A percentile compares a stretch with the other conserved stretches of the same genome.
Conservation (phyloP, 2,113 vertebrate genomes). For the Alectura lathami region DNA sequence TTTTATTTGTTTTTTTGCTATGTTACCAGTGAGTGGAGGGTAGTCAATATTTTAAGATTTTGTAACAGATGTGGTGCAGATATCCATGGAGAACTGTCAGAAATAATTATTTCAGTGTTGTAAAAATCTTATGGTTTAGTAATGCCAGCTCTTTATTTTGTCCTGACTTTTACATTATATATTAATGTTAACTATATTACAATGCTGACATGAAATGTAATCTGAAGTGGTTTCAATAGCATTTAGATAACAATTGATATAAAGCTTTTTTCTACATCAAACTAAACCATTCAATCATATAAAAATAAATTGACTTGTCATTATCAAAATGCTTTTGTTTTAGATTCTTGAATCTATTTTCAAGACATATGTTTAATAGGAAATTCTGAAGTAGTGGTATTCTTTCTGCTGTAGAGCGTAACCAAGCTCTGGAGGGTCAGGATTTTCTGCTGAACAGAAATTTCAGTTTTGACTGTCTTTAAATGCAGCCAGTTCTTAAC, state of each 20-base stretch:
- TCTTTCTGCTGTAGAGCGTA: neutral
- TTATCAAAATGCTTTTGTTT: neutral
- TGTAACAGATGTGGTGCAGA: neutral
- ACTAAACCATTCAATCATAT: neutral
- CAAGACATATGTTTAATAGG: neutral
- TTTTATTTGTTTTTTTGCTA: neutral
- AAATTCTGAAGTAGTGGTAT: neutral
- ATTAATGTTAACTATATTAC: neutral
- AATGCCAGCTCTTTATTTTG: neutral
- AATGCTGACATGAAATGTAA: neutral
- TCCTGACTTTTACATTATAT: neutral
- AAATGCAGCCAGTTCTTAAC: neutral
- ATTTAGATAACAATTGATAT: slow-evolving; percentile 4
- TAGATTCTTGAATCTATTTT: neutral
- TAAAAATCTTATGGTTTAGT: neutral
- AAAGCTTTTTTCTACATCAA: slow-evolving; percentile 3
- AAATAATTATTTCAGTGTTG: slow-evolving; percentile 6
- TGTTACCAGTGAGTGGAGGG: neutral
- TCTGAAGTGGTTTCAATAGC: neutral
- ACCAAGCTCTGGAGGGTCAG: neutral
- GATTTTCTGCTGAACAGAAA: slow-evolving; percentile 11
- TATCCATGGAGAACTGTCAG: neutral
- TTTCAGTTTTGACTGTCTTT: neutral
- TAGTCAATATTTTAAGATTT: neutral
- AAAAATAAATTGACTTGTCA: neutral